phyloP scores from a whole-genome alignment of 2,797 vertebrate species.

The Chaunax sp. region DNA sequence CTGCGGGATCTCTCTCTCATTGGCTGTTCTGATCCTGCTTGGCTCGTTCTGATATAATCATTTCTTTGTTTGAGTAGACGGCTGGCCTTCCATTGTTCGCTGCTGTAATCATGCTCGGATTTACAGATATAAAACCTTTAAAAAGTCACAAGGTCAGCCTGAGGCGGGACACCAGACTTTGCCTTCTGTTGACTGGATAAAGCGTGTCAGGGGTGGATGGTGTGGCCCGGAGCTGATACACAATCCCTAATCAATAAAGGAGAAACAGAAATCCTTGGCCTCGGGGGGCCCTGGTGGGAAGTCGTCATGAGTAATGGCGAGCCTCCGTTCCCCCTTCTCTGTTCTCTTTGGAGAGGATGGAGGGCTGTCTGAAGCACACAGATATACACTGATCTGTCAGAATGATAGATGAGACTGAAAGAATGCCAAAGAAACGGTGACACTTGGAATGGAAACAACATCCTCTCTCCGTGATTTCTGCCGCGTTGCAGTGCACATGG shows the following conservation, averaged over 20 bases:
- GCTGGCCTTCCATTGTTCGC: too few species aligned
- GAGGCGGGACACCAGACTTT: slow-evolving; percentile 2
- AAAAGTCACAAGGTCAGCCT: slow-evolving; percentile 64
- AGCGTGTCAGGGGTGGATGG: slow-evolving; percentile 40
- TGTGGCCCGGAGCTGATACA: slow-evolving; percentile 51
- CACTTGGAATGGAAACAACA: not conserved
- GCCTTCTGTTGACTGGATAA: slow-evolving; percentile 52
- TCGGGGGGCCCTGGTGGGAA: slow-evolving; percentile 38
- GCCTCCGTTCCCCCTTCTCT: slow-evolving; percentile 24
- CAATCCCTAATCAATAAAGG: slow-evolving; percentile 67
- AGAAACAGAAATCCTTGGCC: slow-evolving; percentile 53
- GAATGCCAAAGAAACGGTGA: not conserved
- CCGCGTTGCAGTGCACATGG: too few species aligned
- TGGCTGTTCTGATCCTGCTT: too few species aligned
- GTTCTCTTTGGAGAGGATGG: slow-evolving; percentile 13
- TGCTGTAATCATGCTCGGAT: too few species aligned
- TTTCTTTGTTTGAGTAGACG: too few species aligned
- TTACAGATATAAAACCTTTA: not conserved
- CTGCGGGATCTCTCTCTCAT: too few species aligned
- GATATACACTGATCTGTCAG: slow-evolving; percentile 20
- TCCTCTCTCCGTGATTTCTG: not conserved
- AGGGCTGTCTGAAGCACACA: slow-evolving; percentile 14
- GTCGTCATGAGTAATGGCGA: slow-evolving; percentile 40
- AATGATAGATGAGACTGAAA: slow-evolving; percentile 8
- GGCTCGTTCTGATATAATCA: too few species aligned